phyloP scores from a whole-genome alignment of 2,888 invertebrate species.

The Venusia cambrica region DNA sequence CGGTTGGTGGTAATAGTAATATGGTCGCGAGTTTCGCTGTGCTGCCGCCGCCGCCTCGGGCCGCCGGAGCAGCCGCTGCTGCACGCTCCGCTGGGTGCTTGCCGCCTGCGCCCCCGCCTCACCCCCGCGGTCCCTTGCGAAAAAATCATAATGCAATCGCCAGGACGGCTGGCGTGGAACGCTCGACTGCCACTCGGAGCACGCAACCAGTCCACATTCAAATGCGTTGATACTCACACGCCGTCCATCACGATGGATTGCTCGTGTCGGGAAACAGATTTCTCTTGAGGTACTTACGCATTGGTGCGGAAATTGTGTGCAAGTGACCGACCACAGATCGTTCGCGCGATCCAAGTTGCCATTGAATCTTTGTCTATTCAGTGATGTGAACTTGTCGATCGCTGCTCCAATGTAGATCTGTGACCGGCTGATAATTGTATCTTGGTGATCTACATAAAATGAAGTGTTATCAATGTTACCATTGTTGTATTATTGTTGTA shows the following conservation, averaged over 20 bases:
- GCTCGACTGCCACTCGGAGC: constrained; percentile 67
- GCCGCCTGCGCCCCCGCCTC: constrained; percentile 54
- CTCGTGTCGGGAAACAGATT: constrained; percentile 71
- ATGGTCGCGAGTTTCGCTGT: constrained; percentile 62
- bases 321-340: constrained; percentile 42
- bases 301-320: constrained; percentile 53
- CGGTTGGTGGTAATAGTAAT: constrained; percentile 32
- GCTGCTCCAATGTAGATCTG: constrained; percentile 29
- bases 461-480: constrained; percentile 8
- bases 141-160: constrained; percentile 80
- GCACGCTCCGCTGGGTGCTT: constrained; percentile 71
- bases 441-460: constrained; percentile 6
- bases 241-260: constrained; percentile 76
- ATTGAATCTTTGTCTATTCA: constrained; percentile 67
- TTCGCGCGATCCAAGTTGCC: constrained; percentile 58
- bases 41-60: constrained; percentile 36
- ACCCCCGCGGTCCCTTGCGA: constrained; percentile 77
- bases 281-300: constrained; percentile 62
- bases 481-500: background rate
- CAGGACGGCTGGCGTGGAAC: constrained; percentile 78
- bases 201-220: constrained; percentile 78
- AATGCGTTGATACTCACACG: constrained; percentile 79
- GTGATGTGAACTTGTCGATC: constrained; percentile 62
- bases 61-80: constrained; percentile 63
- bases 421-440: constrained; percentile 9